Conservation (phyloP, 2,113 vertebrate genomes). For the Lonchura striata region DNA sequence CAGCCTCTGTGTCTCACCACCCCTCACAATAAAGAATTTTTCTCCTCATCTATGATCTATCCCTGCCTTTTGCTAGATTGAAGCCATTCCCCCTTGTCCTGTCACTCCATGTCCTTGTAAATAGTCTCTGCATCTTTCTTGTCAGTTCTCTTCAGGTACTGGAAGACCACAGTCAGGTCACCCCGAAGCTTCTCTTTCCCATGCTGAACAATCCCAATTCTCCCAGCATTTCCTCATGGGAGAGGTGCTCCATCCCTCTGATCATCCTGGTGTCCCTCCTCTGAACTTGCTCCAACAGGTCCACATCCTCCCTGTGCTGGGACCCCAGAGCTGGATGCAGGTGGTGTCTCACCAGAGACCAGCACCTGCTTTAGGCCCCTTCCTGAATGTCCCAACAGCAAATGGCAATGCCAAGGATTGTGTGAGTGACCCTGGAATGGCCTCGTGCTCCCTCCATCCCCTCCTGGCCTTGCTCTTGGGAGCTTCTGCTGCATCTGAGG, state of each 20-base stretch:
- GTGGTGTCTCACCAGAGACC: background rate
- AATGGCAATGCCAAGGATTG: accelerated
- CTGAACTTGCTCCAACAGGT: background rate
- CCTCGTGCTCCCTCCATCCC: accelerated
- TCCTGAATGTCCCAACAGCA: accelerated
- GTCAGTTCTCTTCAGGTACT: background rate
- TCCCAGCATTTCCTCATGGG: background rate
- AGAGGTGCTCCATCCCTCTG: background rate
- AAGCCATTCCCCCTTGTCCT: background rate
- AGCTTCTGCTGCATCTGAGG: background rate
- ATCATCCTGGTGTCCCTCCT: background rate
- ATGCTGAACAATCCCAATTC: background rate
- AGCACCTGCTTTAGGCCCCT: background rate
- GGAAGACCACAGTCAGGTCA: background rate
- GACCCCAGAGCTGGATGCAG: background rate
- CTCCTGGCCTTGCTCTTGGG: background rate
- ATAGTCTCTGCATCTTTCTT: background rate
- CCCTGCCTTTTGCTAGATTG: background rate
- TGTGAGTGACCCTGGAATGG: background rate
- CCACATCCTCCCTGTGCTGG: background rate
- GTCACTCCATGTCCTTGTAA: background rate
- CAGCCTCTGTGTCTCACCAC: background rate
- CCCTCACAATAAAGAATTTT: background rate
- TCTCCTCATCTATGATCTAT: background rate
- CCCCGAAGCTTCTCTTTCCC: background rate